Evolutionary conservation across 2,888 invertebrate species (phyloP).

Genomic region (Melangyna quadrimaculata): DNA sequence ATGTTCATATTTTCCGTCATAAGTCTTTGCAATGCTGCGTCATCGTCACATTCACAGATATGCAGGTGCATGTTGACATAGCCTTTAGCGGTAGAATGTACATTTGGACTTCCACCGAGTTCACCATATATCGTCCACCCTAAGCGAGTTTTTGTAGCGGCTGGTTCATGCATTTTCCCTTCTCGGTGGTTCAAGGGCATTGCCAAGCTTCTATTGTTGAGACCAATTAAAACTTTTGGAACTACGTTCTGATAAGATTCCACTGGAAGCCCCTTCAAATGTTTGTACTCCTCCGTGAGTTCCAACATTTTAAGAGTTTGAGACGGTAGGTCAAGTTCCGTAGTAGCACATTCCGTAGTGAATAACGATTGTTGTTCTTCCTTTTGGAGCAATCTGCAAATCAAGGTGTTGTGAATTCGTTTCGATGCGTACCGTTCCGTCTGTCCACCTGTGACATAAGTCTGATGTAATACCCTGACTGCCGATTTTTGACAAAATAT

Average conservation of each 20-base stretch:
- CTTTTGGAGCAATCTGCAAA: conserved; percentile 29
- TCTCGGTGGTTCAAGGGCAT: conserved; percentile 50
- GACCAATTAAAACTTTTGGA: conserved; percentile 43
- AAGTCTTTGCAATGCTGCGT: conserved; percentile 49
- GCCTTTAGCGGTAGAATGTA: background rate
- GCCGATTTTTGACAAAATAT: background rate
- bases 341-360: conserved; percentile 23
- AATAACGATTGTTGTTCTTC: conserved; percentile 10
- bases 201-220: conserved; percentile 48
- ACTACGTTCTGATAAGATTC: conserved; percentile 36
- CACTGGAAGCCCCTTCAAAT: conserved; percentile 49
- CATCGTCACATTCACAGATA: too few relatives aligned
- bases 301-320: conserved; percentile 39
- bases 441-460: conserved; percentile 57
- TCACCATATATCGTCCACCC: conserved; percentile 57
- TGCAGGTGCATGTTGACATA: too few relatives aligned
- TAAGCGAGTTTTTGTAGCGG: conserved; percentile 56
- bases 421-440: conserved; percentile 39
- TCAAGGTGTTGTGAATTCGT: conserved; percentile 21
- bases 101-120: background rate
- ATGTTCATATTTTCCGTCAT: conserved; percentile 40
- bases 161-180: conserved; percentile 43
- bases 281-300: conserved; percentile 27
- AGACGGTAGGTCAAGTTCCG: conserved; percentile 38
- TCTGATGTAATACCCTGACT: background rate